Conservation (phyloP, 2,113 vertebrate species). For the Gnathonemus echidnorhynchus region DNA sequence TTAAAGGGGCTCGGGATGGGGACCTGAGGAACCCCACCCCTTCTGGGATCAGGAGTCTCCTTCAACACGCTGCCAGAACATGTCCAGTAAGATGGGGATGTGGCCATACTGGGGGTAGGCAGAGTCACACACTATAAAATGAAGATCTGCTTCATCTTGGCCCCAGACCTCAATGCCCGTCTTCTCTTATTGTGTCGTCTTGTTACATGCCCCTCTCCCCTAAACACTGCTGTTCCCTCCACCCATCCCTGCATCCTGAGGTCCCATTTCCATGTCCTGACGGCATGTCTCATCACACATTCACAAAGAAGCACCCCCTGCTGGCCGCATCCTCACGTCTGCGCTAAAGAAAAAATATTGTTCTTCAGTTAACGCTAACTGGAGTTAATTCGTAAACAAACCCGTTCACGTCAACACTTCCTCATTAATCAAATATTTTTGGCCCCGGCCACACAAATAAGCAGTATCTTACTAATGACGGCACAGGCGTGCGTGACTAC, state of each 20-base stretch:
- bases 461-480: conserved; percentile 64
- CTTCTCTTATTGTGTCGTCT: not conserved
- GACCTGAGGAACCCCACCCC: not conserved
- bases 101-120: not conserved
- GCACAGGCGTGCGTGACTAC: conserved; percentile 64
- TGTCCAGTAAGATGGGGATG: not conserved
- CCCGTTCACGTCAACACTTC: conserved; percentile 47
- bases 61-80: not conserved
- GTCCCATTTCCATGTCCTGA: not conserved
- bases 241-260: not conserved
- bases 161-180: not conserved
- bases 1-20: not conserved
- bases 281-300: not conserved
- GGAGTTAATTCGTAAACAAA: conserved; percentile 41
- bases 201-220: not conserved
- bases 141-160: not conserved
- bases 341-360: not conserved
- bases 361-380: not conserved
- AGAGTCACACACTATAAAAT: not conserved
- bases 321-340: not conserved
- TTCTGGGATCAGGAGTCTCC: not conserved
- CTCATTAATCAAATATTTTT: conserved; percentile 69
- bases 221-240: not conserved
- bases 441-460: conserved; percentile 56
- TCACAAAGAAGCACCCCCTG: not conserved